Conservation (phyloP, 2,888 invertebrate species). For the Caenorhabditis sinica region DNA sequence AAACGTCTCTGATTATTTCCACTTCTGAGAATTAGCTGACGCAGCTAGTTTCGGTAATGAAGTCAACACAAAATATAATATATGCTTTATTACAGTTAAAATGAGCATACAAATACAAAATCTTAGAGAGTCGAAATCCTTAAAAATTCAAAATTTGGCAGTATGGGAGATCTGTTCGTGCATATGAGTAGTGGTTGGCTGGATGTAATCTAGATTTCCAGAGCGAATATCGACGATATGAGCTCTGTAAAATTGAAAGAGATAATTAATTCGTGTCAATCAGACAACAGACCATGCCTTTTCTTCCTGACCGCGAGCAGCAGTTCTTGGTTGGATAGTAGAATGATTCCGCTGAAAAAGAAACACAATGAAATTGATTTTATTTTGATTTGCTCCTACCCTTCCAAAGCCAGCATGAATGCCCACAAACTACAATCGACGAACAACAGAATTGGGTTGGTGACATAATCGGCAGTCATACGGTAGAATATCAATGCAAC, state of each 20-base stretch:
- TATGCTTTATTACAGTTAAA: neutral
- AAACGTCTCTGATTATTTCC: neutral
- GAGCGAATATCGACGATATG: constrained; percentile 35
- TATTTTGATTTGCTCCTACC: neutral
- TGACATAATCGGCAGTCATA: neutral
- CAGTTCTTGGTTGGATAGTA: constrained; percentile 18
- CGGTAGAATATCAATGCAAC: constrained; percentile 28
- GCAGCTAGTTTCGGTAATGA: too few relatives aligned
- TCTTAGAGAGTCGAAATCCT: neutral
- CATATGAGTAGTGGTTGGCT: neutral
- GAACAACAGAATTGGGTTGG: constrained; percentile 12
- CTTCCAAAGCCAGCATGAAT: constrained; percentile 30
- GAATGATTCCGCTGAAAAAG: constrained; percentile 33
- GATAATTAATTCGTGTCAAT: neutral
- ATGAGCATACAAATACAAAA: neutral
- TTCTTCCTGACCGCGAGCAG: constrained; percentile 14
- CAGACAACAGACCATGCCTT: constrained; percentile 17
- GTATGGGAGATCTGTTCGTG: neutral
- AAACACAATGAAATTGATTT: neutral
- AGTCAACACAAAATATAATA: too few relatives aligned
- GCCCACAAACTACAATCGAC: constrained; percentile 25
- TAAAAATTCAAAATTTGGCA: neutral
- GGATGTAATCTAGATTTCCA: constrained; percentile 25
- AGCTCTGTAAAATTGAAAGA: constrained; percentile 14
- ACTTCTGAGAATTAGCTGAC: neutral